Conservation (phyloP, 2,888 invertebrate species). For the Stenodema calcarata region DNA sequence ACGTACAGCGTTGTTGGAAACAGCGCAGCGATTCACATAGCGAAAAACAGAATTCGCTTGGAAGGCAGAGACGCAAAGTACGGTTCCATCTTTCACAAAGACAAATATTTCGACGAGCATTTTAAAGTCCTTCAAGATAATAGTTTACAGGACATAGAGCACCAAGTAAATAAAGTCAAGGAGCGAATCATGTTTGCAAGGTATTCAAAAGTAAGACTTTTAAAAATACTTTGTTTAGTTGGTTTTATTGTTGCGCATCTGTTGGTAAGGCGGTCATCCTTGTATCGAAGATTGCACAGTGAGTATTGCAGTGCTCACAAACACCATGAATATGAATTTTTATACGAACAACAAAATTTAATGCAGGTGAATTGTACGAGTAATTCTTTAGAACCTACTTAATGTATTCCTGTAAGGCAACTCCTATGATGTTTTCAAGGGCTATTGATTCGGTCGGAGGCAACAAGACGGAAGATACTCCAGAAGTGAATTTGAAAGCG, state of each 20-base stretch:
- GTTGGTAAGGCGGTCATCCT: too few species aligned
- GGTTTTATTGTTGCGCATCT: too few species aligned
- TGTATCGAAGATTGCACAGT: too few species aligned
- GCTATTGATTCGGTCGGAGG: neutral
- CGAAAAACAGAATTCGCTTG: slow-evolving; percentile 12
- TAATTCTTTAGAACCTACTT: too few species aligned
- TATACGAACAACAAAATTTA: too few species aligned
- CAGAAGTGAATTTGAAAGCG: neutral
- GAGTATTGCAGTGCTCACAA: too few species aligned
- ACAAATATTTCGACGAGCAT: slow-evolving; percentile 14
- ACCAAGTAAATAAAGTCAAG: slow-evolving; percentile 16
- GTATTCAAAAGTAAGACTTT: neutral
- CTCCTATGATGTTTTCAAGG: neutral
- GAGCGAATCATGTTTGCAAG: slow-evolving; percentile 36
- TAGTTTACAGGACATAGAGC: neutral
- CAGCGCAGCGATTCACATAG: neutral
- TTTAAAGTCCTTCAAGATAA: neutral
- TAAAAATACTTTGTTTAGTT: neutral
- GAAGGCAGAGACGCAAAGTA: slow-evolving; percentile 23
- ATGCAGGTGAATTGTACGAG: too few species aligned
- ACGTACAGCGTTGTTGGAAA: slow-evolving; percentile 2
- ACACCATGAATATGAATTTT: too few species aligned
- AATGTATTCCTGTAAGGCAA: neutral
- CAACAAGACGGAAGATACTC: neutral
- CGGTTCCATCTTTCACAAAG: slow-evolving; percentile 24